phyloP scores from a whole-genome alignment of 2,888 invertebrate species.

The Habrosyne pyritoides region DNA sequence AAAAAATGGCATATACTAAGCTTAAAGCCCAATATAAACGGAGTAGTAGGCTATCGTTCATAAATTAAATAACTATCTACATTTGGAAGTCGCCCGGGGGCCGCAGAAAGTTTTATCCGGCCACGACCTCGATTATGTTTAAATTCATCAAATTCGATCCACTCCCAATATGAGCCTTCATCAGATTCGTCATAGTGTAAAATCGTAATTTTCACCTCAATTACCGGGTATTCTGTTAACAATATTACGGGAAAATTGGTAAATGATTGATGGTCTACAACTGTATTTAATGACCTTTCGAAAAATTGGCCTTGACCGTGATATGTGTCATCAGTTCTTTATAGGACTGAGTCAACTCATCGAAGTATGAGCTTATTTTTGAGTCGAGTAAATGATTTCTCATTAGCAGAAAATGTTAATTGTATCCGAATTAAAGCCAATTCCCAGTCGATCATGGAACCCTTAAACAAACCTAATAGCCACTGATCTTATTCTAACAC shows the following conservation, averaged over 20 bases:
- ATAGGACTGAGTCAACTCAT: too few relatives aligned
- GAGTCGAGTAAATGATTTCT: too few relatives aligned
- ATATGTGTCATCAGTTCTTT: too few relatives aligned
- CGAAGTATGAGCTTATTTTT: too few relatives aligned
- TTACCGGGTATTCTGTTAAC: constrained; percentile 30
- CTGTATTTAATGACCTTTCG: neutral
- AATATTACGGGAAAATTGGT: constrained; percentile 11
- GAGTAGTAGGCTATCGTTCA: neutral
- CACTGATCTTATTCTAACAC: too few relatives aligned
- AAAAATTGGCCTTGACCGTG: neutral
- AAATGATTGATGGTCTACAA: neutral
- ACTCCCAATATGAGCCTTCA: constrained; percentile 29
- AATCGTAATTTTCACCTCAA: constrained; percentile 27
- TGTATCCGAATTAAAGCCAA: too few relatives aligned
- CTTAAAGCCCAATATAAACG: too few relatives aligned
- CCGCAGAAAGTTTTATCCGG: neutral
- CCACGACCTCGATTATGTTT: constrained; percentile 2
- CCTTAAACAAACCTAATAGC: too few relatives aligned
- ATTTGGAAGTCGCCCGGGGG: neutral
- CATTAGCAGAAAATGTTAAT: too few relatives aligned
- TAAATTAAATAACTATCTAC: neutral
- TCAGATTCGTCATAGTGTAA: constrained; percentile 32
- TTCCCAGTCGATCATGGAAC: too few relatives aligned
- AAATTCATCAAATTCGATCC: constrained; percentile 27
- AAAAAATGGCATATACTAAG: too few relatives aligned